Percentiles rank a stretch among this genome's conserved stretches.
Conservation (phyloP, 2,797 vertebrate species). For the Furcifer pardalis region DNA sequence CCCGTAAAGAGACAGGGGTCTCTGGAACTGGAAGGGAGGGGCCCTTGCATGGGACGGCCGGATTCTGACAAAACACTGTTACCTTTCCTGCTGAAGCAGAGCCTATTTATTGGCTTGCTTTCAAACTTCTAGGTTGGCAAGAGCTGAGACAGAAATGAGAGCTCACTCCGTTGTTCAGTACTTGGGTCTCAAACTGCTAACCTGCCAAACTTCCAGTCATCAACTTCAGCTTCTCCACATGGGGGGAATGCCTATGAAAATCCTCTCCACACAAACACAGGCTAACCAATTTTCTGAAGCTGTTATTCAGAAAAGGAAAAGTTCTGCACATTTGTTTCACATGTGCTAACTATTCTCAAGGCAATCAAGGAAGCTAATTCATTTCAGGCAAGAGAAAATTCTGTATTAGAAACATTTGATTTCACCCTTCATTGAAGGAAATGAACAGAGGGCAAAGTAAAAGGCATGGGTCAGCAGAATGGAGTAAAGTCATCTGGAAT, state of each 20-base stretch:
- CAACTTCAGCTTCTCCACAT: not conserved
- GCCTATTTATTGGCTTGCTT: too few relatives aligned
- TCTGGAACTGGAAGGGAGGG: too few relatives aligned
- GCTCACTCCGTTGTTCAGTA: too few relatives aligned
- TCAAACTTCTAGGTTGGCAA: too few relatives aligned
- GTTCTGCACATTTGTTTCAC: conserved; percentile 37
- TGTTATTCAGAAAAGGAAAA: conserved; percentile 16
- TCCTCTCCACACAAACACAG: not conserved
- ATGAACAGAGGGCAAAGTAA: conserved; percentile 52
- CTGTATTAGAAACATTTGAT: conserved; percentile 58
- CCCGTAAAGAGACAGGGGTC: too few relatives aligned
- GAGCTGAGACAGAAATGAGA: conserved; percentile 30
- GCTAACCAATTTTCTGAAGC: not conserved
- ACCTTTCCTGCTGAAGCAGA: too few relatives aligned
- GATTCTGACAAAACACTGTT: too few relatives aligned
- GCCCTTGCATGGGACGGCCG: too few relatives aligned
- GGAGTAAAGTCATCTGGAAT: conserved; percentile 57
- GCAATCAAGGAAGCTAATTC: conserved; percentile 46
- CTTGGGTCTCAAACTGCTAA: too few relatives aligned
- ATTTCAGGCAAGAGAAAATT: conserved; percentile 25
- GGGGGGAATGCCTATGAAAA: conserved; percentile 4
- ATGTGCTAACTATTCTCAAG: conserved; percentile 32
- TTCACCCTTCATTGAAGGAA: conserved; percentile 53
- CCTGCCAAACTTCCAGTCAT: too few relatives aligned
- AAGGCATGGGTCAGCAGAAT: conserved; percentile 61